Conservation (phyloP, 2,797 vertebrate genomes). For the Danio jaintianensis region DNA sequence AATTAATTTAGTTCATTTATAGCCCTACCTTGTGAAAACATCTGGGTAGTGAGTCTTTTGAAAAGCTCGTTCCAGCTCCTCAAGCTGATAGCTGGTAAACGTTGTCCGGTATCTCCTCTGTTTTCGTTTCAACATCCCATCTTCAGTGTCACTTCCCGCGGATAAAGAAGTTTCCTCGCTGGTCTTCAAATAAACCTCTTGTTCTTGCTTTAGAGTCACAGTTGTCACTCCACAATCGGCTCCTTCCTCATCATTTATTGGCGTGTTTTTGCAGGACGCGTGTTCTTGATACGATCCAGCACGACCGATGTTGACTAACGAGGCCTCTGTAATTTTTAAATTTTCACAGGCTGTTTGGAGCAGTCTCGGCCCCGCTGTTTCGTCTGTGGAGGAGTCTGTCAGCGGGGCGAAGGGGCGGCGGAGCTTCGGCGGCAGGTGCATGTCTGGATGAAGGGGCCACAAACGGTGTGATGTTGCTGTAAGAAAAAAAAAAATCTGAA, state of each 20-base stretch:
- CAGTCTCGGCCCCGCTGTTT: slow-evolving; percentile 28
- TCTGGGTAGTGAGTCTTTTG: slow-evolving; percentile 91
- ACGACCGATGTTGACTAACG: slow-evolving; percentile 85
- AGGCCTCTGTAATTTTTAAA: slow-evolving; percentile 83
- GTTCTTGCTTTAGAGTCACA: slow-evolving; percentile 78
- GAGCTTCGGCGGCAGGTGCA: slow-evolving; percentile 82
- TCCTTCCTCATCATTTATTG: slow-evolving; percentile 57
- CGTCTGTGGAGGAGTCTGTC: neutral
- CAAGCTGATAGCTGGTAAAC: slow-evolving; percentile 89
- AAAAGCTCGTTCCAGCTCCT: slow-evolving; percentile 89
- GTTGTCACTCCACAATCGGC: slow-evolving; percentile 75
- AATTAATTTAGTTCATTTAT: no score
- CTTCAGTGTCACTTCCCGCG: slow-evolving; percentile 87
- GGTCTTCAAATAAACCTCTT: slow-evolving; percentile 76
- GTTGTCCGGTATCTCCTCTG: slow-evolving; percentile 90
- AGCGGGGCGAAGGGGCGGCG: slow-evolving; percentile 77
- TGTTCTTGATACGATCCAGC: slow-evolving; percentile 83
- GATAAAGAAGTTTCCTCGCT: slow-evolving; percentile 86
- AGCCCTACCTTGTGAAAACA: slow-evolving; percentile 91
- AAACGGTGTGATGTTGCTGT: slow-evolving; percentile 78
- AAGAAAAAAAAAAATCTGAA: neutral
- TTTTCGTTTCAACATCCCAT: slow-evolving; percentile 86
- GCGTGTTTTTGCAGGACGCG: slow-evolving; percentile 49
- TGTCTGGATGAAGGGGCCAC: slow-evolving; percentile 74
- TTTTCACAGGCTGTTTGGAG: slow-evolving; percentile 72